A percentile compares a stretch with the other conserved stretches of the same genome.
Conservation (phyloP, 1,140 invertebrate species). For the Thaumatotibia leucotreta region DNA sequence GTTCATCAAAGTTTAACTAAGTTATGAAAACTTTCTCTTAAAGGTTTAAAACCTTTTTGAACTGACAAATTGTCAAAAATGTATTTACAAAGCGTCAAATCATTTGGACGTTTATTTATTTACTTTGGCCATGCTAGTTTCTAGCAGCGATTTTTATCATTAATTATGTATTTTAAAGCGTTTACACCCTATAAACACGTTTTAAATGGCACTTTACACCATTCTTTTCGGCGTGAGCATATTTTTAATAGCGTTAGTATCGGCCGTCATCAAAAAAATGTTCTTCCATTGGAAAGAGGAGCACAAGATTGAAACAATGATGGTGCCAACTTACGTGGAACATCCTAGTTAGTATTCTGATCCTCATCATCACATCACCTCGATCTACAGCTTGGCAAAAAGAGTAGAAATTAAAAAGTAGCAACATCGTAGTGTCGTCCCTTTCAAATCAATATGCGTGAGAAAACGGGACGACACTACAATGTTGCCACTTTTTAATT, state of each 20-base stretch:
- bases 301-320: conserved; percentile 54
- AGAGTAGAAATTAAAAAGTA: too few species aligned
- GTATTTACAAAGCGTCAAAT: background rate
- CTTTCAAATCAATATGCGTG: too few species aligned
- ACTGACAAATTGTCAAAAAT: background rate
- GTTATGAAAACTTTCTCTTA: too few species aligned
- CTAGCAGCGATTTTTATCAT: background rate
- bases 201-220: conserved; percentile 60
- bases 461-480: too few species aligned
- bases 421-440: too few species aligned
- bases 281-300: conserved; percentile 68
- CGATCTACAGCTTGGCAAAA: too few species aligned
- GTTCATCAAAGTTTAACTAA: background rate
- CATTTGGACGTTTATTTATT: background rate
- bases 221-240: conserved; percentile 66
- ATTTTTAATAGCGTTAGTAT: conserved; percentile 65
- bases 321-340: conserved; percentile 27
- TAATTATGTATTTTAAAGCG: background rate
- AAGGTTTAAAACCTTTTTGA: background rate
- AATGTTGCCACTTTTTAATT: too few species aligned
- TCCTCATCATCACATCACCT: too few species aligned
- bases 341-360: conserved; percentile 49
- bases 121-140: background rate
- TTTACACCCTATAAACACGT: background rate
- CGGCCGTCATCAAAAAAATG: conserved; percentile 65